Evolutionary conservation across 2,113 vertebrate species (phyloP), one percentile per base, ranked within the genome.

Genomic region (Eulemur rufifrons): DNA sequence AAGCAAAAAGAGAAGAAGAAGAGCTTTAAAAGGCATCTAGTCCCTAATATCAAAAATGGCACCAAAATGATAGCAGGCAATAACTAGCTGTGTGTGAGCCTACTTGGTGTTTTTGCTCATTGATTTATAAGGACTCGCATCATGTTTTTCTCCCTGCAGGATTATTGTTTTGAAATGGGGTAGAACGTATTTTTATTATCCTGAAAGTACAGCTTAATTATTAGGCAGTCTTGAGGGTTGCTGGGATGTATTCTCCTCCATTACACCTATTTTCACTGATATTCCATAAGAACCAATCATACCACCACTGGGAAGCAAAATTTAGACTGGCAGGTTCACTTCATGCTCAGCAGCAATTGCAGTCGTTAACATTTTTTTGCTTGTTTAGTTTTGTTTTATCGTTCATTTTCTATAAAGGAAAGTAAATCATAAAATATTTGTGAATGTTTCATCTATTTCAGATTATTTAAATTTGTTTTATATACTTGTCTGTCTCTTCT

Each of bases 51-150:
- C 96, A 69, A 95, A 96, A 83, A 76, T 32, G 20, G 47, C 1
- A 69, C 27, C 25, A 50, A 86, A 42, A 56, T 25, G 6, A 23
- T 3, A 76, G 71, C 27, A 8, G n/a, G 37, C 18, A 3, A 52
- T 66, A 12, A 3, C 15, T 20, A 39, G 91, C 34, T 37, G 4
- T 11, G 10, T 39, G 39, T 34, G 29, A 56, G 34, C 18, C 71
- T 27, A 47, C 78, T 92, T 91, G 37, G 21, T 17, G 69, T 93
- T 90, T 90, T 95, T 39, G 13, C n/a, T 68, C 93, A 37, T 90
- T 95, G 96, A 97, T 98, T 98, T 98, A 96, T 94, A 94, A 96
- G 77, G 82, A 88, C 93, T 97, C 91, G 63, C 54, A 39, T 77
- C 87, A n/a, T 34, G 4, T 61, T 50, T 81, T 89, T 20, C 89